A percentile compares a stretch with the other conserved stretches of the same genome.
phyloP scores from a whole-genome alignment of 2,113 vertebrate genomes.

The Phycodurus eques region DNA sequence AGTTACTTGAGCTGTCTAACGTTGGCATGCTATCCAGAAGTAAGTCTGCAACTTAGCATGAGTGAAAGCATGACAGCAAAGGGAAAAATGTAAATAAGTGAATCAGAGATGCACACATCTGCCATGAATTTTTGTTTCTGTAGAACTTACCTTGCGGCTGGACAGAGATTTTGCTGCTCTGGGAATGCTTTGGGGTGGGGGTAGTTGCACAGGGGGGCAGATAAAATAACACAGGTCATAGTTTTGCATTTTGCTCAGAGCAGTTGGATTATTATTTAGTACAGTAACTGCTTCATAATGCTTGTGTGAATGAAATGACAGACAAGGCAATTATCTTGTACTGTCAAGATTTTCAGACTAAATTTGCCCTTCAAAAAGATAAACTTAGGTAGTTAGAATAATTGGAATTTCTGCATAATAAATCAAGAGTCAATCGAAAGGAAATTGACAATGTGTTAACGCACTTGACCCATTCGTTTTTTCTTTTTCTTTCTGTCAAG shows the following conservation, averaged over 20 bases:
- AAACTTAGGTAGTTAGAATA: constrained; percentile 33
- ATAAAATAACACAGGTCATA: constrained; percentile 6
- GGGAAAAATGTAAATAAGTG: constrained; percentile 40
- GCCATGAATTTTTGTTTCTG: constrained; percentile 19
- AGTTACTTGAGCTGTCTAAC: constrained; percentile 36
- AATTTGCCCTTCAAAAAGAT: constrained; percentile 35
- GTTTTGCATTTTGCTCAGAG: background rate
- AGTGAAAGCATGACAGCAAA: constrained; percentile 42
- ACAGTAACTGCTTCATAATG: constrained; percentile 1
- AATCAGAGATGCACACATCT: constrained; percentile 31
- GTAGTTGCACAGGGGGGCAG: background rate
- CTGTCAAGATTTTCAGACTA: constrained; percentile 20
- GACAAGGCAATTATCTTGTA: background rate
- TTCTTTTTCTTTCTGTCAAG: constrained; percentile 47
- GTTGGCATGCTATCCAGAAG: constrained; percentile 39
- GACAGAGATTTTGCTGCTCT: constrained; percentile 80
- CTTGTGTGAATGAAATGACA: background rate
- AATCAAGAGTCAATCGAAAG: constrained; percentile 48
- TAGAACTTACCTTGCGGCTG: constrained; percentile 87
- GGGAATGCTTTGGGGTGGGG: constrained; percentile 75
- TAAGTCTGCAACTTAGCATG: constrained; percentile 39
- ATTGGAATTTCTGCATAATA: constrained; percentile 42
- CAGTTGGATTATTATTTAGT: constrained; percentile 6
- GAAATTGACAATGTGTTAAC: constrained; percentile 73
- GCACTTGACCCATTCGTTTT: constrained; percentile 53